Evolutionary conservation across 92 coral and sea anemone genomes (phyloP).

Genomic region (Muricea muricata): DNA sequence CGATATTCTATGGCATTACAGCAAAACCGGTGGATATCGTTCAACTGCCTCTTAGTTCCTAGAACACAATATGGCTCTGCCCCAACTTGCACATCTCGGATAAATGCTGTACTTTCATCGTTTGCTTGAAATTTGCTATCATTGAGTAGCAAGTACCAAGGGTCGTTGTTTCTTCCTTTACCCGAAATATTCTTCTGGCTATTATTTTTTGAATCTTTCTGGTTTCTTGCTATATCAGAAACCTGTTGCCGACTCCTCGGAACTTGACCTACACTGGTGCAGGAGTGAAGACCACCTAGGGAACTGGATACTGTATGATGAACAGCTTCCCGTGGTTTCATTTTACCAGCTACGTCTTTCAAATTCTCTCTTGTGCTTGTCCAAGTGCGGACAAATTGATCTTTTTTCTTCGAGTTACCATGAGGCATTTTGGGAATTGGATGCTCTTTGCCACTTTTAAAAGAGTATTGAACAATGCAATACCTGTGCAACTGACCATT

Average conservation of each 20-base stretch:
- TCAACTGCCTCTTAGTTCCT: conserved; percentile 47
- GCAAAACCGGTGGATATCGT: conserved; percentile 49
- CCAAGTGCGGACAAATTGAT: conserved; percentile 15
- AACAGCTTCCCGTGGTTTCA: conserved; percentile 5
- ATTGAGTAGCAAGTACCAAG: conserved; percentile 45
- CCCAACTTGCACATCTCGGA: conserved; percentile 50
- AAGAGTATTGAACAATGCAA: conserved; percentile 13
- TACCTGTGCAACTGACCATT: background rate
- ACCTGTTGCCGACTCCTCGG: conserved; percentile 33
- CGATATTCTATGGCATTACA: conserved; percentile 41
- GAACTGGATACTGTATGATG: background rate
- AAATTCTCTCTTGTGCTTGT: background rate
- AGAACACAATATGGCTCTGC: conserved; percentile 51
- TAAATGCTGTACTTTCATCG: conserved; percentile 37
- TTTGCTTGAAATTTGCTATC: conserved; percentile 42
- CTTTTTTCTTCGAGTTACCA: background rate
- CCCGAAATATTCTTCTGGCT: background rate
- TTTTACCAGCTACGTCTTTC: background rate
- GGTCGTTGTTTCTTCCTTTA: conserved; percentile 21
- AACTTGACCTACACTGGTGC: conserved; percentile 13
- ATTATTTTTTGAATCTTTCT: background rate
- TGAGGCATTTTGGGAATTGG: background rate
- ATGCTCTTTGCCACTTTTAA: background rate
- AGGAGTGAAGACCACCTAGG: conserved; percentile 21
- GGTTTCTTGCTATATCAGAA: conserved; percentile 4